Evolutionary conservation across 2,113 vertebrate genomes (phyloP), one percentile per base, ranked within the genome.

Genomic region (Conger conger): DNA sequence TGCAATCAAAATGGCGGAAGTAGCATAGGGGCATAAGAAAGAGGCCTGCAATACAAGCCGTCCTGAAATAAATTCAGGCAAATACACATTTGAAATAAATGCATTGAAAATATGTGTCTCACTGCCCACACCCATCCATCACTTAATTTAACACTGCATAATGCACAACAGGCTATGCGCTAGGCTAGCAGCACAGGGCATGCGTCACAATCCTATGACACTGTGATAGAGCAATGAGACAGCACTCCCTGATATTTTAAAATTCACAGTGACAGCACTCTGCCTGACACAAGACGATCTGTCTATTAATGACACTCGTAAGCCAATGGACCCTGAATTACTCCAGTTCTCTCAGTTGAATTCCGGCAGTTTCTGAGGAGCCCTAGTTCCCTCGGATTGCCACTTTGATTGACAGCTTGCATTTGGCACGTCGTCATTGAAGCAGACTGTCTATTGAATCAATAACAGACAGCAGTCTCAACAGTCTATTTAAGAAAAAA

Each of bases 371-470:
- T 35, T 38, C 40, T 40, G 50, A 6, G 50, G 42, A 79, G 76
- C 76, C 23, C 3, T 35, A 36, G 76, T 38, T 84, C 50, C 45
- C 30, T 35, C 35, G 37, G 78, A 53, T 81, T 80, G 40, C 63
- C 76, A 30, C 40, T 87, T 83, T 90, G 90, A 91, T 87, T 89
- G 90, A 89, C 89, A 86, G 84, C 63, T 68, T 37, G 77, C 80
- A 82, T 86, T 89, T 91, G 89, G 88, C 89, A 85, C 82, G 82
- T 57, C 38, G 89, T 82, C 86, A 82, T n/a, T 82, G 53, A 77
- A 42, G 82, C 81, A 88, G 78, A 85, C 86, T 87, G 87, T 30
- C 84, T 85, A 87, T 87, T 86, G 87, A 90, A 88, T 88, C 86
- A 83, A 82, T 89, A 86, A 89, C 88, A 86, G 82, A 87, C 81